Conservation (phyloP, 2,888 invertebrate genomes). For the Clistopyga incitator region DNA sequence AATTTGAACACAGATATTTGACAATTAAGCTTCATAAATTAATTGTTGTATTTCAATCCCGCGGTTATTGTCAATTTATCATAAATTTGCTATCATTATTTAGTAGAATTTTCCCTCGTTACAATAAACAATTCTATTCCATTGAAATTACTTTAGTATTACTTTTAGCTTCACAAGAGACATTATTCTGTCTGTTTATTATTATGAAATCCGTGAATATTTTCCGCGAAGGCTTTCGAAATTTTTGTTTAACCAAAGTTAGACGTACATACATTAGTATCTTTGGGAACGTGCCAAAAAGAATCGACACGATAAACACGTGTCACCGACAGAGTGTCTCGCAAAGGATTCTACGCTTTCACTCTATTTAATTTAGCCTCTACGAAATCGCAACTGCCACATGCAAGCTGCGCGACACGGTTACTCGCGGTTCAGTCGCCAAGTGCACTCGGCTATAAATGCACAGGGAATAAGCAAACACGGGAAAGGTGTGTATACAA, state of each 20-base stretch:
- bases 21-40: no score
- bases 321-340: constrained; percentile 14
- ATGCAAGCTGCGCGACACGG: constrained; percentile 12
- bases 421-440: constrained; percentile 2
- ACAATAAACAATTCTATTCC: no score
- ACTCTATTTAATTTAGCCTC: constrained; percentile 3
- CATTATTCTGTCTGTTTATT: background rate
- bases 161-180: no score
- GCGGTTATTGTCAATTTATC: no score
- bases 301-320: constrained; percentile 6
- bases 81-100: no score
- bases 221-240: background rate
- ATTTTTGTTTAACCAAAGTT: background rate
- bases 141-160: no score
- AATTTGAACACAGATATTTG: no score
- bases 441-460: constrained; percentile 34
- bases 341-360: constrained; percentile 16
- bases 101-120: no score
- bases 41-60: no score
- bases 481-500: constrained; percentile 32
- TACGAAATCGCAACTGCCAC: constrained; percentile 29
- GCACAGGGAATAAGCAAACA: constrained; percentile 33
- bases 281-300: background rate
- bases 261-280: background rate
- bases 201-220: background rate